Evolutionary conservation across 2,113 vertebrate genomes (phyloP), one percentile per base, ranked within the genome.

Genomic region (Petroica traversi): DNA sequence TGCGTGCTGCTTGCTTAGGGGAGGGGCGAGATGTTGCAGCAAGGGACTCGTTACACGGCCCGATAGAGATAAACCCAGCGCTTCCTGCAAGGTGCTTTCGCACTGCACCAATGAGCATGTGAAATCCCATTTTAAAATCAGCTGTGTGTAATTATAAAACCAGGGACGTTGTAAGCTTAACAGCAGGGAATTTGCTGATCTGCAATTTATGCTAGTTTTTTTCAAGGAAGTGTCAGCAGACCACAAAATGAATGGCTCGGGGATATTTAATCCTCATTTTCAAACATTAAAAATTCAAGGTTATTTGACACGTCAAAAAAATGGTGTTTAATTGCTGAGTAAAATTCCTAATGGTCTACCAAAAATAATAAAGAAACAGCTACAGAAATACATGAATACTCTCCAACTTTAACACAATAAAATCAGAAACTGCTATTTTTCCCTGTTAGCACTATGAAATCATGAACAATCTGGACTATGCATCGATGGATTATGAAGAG

Each of bases 21-120:
- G 96, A 97, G 93, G 95, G 91, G 94, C 92, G 54, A 98, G 83
- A 95, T 91, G 79, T 72, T 97, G 96, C 96, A 97, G 96, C 89
- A 95, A 90, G 94, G 95, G 96, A 97, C 97, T 98, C 87, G 45
- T 85, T 96, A 45, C 86, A 46, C 68, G 88, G 93, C 96, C 95
- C 58, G 41, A 38, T 1, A 33, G 76, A 94, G 85, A 96, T 29
- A 41, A 88, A 84, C 78, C 84, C 62, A 76, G 24, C 64, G 17
- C 69, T 77, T 11, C 71, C 73, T 71, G 95, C 71, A 91, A 95
- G 93, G 95, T 94, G 93, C 94, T 96, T 96, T 97, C 92, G 85
- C 93, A 90, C 59, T 96, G 96, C 89, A 96, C 88, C 96, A 97
- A 38, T 77, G 63, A 96, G 95, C 92, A 76, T 77, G 63, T 66